Evolutionary conservation across 2,888 invertebrate species (phyloP).

Genomic region (Eupeodes latifasciatus): DNA sequence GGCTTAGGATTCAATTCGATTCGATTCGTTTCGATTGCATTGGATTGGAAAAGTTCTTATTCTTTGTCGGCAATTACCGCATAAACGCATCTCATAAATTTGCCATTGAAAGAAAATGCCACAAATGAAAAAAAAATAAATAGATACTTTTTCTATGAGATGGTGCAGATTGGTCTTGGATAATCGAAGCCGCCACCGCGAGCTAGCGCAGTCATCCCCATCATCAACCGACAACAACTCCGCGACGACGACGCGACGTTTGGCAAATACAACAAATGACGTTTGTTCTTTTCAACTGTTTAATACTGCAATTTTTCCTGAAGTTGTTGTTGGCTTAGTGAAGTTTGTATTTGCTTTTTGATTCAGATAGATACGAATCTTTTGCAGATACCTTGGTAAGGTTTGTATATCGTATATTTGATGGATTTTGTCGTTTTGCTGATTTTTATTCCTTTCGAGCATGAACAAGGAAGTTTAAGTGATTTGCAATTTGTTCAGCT

Average conservation of each 20-base stretch:
- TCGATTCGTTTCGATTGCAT: constrained; percentile 28
- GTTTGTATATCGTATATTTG: constrained; percentile 22
- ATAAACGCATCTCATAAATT: constrained; percentile 76
- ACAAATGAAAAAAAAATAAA: constrained; percentile 13
- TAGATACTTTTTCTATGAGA: background rate
- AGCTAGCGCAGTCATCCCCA: constrained; percentile 35
- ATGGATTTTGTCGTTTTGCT: constrained; percentile 59
- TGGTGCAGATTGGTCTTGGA: constrained; percentile 47
- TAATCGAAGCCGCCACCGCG: constrained; percentile 47
- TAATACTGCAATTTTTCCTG: constrained; percentile 9
- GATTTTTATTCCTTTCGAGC: constrained; percentile 26
- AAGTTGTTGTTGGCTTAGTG: background rate
- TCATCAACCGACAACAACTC: constrained; percentile 32
- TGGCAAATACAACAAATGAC: constrained; percentile 50
- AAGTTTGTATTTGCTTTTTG: constrained; percentile 37
- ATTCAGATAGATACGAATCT: constrained; percentile 55
- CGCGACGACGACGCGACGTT: too few relatives aligned
- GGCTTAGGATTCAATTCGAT: too few relatives aligned
- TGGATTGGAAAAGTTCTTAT: constrained; percentile 71
- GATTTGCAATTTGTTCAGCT: constrained; percentile 67
- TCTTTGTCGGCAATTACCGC: constrained; percentile 76
- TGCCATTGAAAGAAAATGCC: constrained; percentile 47
- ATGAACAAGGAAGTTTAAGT: constrained; percentile 53
- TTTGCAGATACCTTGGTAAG: background rate
- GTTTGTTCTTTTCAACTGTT: constrained; percentile 52